phyloP scores from a whole-genome alignment of 2,113 vertebrate species.

The Chionis minor region DNA sequence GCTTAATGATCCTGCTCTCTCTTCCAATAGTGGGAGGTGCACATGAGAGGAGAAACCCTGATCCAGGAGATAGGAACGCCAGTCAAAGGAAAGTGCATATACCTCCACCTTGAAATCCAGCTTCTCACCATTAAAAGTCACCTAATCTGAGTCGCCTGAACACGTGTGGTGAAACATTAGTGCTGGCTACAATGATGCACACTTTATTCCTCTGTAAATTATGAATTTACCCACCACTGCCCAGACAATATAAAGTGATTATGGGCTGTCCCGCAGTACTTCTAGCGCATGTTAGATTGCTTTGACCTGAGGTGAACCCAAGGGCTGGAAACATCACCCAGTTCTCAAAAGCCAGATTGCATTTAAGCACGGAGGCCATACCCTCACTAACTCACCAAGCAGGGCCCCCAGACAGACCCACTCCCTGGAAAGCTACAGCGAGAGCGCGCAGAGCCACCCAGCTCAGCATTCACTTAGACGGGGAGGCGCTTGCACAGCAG shows the following conservation, averaged over 20 bases:
- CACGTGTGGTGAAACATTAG: not conserved
- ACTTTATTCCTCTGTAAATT: not conserved
- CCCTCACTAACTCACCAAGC: not conserved
- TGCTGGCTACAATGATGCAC: not conserved
- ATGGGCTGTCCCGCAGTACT: not conserved
- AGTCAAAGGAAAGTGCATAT: not conserved
- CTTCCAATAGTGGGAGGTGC: not conserved
- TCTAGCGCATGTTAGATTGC: conserved; percentile 28
- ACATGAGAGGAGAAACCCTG: not conserved
- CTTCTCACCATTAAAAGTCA: not conserved
- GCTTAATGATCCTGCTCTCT: not conserved
- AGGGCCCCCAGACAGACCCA: not conserved
- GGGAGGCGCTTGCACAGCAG: not conserved
- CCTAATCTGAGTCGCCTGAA: not conserved
- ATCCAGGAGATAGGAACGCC: not conserved
- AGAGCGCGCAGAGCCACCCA: not conserved
- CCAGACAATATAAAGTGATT: conserved; percentile 24
- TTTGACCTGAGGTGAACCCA: conserved; percentile 42
- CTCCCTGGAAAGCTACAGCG: not conserved
- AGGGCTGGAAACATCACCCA: conserved; percentile 1
- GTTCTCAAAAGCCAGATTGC: conserved; percentile 23
- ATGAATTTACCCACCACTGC: conserved; percentile 1
- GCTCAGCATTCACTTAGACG: not conserved
- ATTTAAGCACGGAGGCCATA: not conserved
- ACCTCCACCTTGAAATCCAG: not conserved